These are phyloP conservation scores for Dendronephthya gigantea DNA, from an alignment of 64 coral and sea anemone species.

Conservation along the genomic window DNA sequence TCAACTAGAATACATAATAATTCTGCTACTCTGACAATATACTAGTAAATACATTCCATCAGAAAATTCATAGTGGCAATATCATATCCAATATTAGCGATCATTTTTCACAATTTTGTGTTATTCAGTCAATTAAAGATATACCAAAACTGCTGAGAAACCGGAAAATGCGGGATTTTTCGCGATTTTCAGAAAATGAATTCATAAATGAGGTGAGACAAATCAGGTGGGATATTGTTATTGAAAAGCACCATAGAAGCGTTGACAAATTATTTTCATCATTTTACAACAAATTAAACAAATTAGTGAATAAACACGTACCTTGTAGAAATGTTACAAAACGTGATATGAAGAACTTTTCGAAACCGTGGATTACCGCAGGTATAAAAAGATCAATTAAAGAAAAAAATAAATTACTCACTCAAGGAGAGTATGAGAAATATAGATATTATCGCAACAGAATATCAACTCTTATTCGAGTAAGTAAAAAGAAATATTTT, in stretches of 20 bases:
- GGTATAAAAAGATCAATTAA: too few relatives aligned
- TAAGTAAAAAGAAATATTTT: constrained; percentile 29
- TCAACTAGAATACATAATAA: constrained; percentile 17
- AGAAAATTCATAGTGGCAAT: constrained; percentile 28
- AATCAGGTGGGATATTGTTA: neutral
- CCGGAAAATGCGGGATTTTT: constrained; percentile 9
- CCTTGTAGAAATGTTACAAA: too few relatives aligned
- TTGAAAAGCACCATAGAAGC: neutral
- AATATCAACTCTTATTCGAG: too few relatives aligned
- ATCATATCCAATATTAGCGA: constrained; percentile 30
- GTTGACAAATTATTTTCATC: constrained; percentile 25
- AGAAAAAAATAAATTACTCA: too few relatives aligned
- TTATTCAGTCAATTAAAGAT: neutral
- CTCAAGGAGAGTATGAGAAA: too few relatives aligned
- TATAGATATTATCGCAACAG: too few relatives aligned
- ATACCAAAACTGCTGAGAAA: neutral
- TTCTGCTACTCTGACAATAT: constrained; percentile 26
- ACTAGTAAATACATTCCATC: constrained; percentile 12
- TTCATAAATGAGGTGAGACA: neutral
- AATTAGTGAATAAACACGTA: neutral
- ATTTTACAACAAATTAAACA: constrained; percentile 25
- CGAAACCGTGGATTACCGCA: too few relatives aligned
- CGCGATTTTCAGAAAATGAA: neutral
- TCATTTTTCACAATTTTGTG: constrained; percentile 31
- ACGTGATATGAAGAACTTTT: too few relatives aligned